phyloP scores from a whole-genome alignment of 2,888 invertebrate genomes.

The Drosophila koepferae region DNA sequence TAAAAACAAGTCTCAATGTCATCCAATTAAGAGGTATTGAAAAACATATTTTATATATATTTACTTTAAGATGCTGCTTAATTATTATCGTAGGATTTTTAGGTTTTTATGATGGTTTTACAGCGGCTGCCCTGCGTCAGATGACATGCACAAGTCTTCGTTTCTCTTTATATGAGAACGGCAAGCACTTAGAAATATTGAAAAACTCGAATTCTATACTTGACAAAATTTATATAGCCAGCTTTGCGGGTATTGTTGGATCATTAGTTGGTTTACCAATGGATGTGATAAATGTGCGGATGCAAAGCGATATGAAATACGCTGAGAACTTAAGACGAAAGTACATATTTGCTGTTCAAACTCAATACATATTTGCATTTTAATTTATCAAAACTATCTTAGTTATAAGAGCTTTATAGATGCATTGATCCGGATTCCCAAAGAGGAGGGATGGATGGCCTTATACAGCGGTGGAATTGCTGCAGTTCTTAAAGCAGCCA shows the following conservation, averaged over 20 bases:
- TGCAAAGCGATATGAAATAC: constrained; percentile 59
- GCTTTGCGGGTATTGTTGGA: constrained; percentile 37
- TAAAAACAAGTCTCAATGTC: constrained; percentile 32
- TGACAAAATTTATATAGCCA: constrained; percentile 39
- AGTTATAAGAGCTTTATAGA: constrained; percentile 47
- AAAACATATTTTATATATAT: not conserved
- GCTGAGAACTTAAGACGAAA: constrained; percentile 24
- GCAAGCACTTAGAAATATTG: constrained; percentile 14
- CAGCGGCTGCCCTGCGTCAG: constrained; percentile 47
- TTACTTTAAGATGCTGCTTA: not conserved
- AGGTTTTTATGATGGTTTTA: constrained; percentile 60
- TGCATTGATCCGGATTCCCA: constrained; percentile 43
- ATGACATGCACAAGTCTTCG: constrained; percentile 51
- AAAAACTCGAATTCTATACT: constrained; percentile 9
- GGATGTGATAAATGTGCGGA: constrained; percentile 57
- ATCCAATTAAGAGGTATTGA: constrained; percentile 1
- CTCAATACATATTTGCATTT: not conserved
- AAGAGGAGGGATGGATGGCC: constrained; percentile 46
- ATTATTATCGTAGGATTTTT: not conserved
- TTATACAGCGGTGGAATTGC: constrained; percentile 46
- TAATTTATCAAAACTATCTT: not conserved
- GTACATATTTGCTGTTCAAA: constrained; percentile 23
- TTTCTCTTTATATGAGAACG: constrained; percentile 39
- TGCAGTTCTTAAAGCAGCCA: constrained; percentile 40
- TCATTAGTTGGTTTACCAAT: constrained; percentile 46